A percentile compares a stretch with the other conserved stretches of the same genome.
Evolutionary conservation across 2,797 vertebrate species (phyloP).

Genomic region (Podargus strigoides): DNA sequence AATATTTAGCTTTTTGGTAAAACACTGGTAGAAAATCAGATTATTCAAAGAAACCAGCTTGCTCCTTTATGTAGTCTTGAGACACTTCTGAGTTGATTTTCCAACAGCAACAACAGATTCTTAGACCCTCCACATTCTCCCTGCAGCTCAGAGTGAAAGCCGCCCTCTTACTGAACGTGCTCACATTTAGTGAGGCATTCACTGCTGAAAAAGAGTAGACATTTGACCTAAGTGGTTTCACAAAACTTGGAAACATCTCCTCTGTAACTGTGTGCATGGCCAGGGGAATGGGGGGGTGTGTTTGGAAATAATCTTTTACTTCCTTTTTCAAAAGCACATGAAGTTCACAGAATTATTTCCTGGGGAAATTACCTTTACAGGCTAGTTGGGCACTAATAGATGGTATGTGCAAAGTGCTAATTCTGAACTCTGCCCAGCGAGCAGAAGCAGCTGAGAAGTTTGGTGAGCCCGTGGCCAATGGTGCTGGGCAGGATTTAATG

Average conservation of each 20-base stretch:
- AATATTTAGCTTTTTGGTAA: background rate
- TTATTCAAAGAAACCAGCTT: background rate
- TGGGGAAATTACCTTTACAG: background rate
- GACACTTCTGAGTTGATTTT: background rate
- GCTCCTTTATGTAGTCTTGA: background rate
- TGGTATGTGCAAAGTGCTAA: background rate
- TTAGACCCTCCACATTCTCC: fast-evolving
- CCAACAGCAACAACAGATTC: background rate
- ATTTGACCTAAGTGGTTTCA: background rate
- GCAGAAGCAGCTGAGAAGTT: background rate
- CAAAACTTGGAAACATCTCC: background rate
- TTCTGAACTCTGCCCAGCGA: background rate
- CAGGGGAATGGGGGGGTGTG: no score
- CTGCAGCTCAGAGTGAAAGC: background rate
- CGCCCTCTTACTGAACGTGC: background rate
- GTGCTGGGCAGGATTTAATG: background rate
- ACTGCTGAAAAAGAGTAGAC: background rate
- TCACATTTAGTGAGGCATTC: background rate
- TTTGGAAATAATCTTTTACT: no score
- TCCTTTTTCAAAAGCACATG: background rate
- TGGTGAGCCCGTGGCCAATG: fast-evolving
- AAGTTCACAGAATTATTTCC: background rate
- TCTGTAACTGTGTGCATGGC: background rate
- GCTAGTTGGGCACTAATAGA: background rate
- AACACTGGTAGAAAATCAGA: background rate